These are phyloP conservation scores for Lithobates sylvaticus DNA, from an alignment of 2,797 vertebrate species.

Conservation along the genomic window DNA sequence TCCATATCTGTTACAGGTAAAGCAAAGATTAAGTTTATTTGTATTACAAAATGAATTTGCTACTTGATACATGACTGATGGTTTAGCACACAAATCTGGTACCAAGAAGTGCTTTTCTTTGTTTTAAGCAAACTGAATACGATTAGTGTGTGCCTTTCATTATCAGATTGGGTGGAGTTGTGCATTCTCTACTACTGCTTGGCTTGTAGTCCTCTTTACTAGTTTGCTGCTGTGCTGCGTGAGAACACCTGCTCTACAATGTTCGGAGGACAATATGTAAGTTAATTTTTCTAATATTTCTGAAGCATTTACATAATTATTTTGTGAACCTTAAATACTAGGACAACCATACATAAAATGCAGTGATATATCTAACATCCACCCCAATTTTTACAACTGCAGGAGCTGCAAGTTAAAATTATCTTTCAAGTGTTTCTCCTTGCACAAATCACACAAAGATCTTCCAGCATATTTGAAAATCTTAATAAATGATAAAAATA, in stretches of 20 bases:
- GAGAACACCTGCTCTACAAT: constrained; percentile 22
- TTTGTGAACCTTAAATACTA: neutral
- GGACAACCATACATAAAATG: too few relatives aligned
- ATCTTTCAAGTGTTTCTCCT: too few relatives aligned
- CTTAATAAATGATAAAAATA: too few relatives aligned
- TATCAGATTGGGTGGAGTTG: constrained; percentile 51
- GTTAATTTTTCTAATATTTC: neutral
- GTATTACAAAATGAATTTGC: constrained; percentile 46
- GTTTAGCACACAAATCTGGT: constrained; percentile 50
- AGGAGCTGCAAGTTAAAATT: too few relatives aligned
- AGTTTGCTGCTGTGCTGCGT: neutral
- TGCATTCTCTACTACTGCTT: neutral
- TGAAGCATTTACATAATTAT: neutral
- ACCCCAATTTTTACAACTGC: too few relatives aligned
- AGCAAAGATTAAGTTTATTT: constrained; percentile 55
- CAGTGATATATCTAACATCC: too few relatives aligned
- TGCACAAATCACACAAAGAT: too few relatives aligned
- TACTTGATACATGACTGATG: constrained; percentile 52
- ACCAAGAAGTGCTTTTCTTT: constrained; percentile 56
- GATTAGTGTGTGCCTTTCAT: constrained; percentile 22
- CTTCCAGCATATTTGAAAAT: too few relatives aligned
- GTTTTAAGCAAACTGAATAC: constrained; percentile 45
- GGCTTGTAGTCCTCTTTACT: neutral
- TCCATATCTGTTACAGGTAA: constrained; percentile 49
- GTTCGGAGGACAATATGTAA: constrained; percentile 52